phyloP scores from a whole-genome alignment of 2,888 invertebrate species.

The Drosophila heteroneura region DNA sequence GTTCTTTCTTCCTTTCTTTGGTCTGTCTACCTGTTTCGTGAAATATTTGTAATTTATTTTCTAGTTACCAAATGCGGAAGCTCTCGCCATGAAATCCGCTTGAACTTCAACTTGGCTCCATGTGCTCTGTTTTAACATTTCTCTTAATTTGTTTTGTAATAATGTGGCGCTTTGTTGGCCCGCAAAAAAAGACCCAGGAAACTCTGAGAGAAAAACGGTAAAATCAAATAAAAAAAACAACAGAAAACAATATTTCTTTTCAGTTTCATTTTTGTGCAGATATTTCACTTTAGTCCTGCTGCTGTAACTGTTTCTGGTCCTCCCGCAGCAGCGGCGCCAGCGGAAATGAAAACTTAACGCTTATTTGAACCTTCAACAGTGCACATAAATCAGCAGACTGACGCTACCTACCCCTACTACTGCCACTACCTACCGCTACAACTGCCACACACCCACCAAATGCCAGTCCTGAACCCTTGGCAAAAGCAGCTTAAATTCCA shows the following conservation, averaged over 20 bases:
- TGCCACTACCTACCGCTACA: slow-evolving; percentile 22
- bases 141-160: slow-evolving; percentile 78
- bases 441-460: slow-evolving; percentile 8
- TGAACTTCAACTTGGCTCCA: slow-evolving; percentile 52
- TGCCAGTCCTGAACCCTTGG: slow-evolving; percentile 33
- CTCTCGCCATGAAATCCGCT: slow-evolving; percentile 37
- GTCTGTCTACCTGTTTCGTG: slow-evolving; percentile 35
- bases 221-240: slow-evolving; percentile 34
- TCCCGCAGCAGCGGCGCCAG: slow-evolving; percentile 62
- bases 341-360: slow-evolving; percentile 81
- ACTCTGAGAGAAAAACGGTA: slow-evolving; percentile 6
- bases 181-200: slow-evolving; percentile 11
- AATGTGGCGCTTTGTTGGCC: slow-evolving; percentile 54
- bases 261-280: slow-evolving; percentile 69
- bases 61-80: slow-evolving; percentile 31
- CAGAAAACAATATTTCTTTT: slow-evolving; percentile 72
- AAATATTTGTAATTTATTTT: slow-evolving; percentile 58
- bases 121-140: slow-evolving; percentile 71
- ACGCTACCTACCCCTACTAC: slow-evolving; percentile 33
- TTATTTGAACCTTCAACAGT: slow-evolving; percentile 81
- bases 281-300: slow-evolving; percentile 60
- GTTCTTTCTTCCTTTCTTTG: slow-evolving; percentile 3
- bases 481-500: slow-evolving; percentile 72
- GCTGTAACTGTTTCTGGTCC: slow-evolving; percentile 38
- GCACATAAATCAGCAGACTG: slow-evolving; percentile 78